These are phyloP conservation scores for Dromiciops gliroides DNA, from an alignment of 2,113 vertebrate genomes.

Conservation along the genomic window DNA sequence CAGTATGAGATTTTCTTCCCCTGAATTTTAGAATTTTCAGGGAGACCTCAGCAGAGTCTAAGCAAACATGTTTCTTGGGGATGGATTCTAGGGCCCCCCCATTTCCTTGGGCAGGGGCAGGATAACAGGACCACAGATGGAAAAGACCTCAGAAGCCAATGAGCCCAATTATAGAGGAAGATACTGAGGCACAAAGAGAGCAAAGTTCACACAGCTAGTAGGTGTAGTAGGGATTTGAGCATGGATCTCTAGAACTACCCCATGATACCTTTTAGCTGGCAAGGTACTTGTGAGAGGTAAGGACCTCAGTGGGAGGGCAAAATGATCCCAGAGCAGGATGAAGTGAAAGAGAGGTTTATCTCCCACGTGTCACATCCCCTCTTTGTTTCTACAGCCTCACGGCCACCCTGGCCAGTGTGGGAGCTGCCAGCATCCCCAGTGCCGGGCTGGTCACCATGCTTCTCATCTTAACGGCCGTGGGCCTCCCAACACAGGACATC, in stretches of 20 bases:
- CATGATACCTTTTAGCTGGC: not conserved
- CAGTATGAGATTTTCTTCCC: not conserved
- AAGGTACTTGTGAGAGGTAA: not conserved
- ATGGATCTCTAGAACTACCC: not conserved
- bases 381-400: constrained; percentile 89
- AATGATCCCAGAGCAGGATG: not conserved
- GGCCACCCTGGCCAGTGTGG: constrained; percentile 96
- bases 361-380: constrained; percentile 25
- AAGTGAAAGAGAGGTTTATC: not conserved
- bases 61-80: not conserved
- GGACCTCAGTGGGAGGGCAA: not conserved
- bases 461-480: constrained; percentile 97
- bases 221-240: not conserved
- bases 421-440: constrained; percentile 98
- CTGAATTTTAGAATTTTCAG: not conserved
- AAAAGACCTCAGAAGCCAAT: not conserved
- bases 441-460: constrained; percentile 98
- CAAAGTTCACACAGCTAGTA: not conserved
- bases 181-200: not conserved
- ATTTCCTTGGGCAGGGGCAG: not conserved
- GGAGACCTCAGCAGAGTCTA: constrained; percentile 6
- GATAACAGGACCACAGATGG: constrained; percentile 8
- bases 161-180: not conserved
- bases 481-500: constrained; percentile 98
- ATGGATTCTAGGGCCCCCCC: not conserved